Evolutionary conservation across 2,113 vertebrate genomes (phyloP).

Genomic region (Odocoileus hemionus): DNA sequence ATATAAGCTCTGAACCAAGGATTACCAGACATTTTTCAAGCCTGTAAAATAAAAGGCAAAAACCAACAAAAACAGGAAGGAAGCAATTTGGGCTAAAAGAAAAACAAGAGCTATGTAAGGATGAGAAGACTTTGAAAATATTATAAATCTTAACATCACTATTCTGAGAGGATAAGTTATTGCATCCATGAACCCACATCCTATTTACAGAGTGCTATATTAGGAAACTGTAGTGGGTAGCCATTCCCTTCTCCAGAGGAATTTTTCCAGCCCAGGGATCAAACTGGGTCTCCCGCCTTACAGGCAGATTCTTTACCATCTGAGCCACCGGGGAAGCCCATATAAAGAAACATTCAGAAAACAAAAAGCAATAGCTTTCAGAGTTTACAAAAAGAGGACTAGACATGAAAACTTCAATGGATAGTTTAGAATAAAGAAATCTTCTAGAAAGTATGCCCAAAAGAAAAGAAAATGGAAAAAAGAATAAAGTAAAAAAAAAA

Average conservation of each 20-base stretch:
- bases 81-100: background rate
- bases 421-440: background rate
- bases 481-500: background rate
- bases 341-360: background rate
- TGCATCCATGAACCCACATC: background rate
- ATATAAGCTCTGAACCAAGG: background rate
- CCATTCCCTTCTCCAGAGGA: background rate
- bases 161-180: background rate
- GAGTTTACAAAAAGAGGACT: background rate
- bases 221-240: background rate
- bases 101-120: background rate
- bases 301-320: background rate
- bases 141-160: background rate
- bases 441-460: background rate
- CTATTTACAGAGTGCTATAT: background rate
- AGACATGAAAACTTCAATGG: background rate
- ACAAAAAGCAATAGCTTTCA: background rate
- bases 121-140: background rate
- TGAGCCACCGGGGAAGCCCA: background rate
- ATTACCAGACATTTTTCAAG: background rate
- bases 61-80: background rate
- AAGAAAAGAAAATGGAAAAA: background rate
- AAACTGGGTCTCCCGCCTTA: rapidly evolving
- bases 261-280: background rate
- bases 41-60: background rate